These are phyloP conservation scores for Alethe castanea DNA, from an alignment of 2,113 vertebrate species.

Conservation along the genomic window DNA sequence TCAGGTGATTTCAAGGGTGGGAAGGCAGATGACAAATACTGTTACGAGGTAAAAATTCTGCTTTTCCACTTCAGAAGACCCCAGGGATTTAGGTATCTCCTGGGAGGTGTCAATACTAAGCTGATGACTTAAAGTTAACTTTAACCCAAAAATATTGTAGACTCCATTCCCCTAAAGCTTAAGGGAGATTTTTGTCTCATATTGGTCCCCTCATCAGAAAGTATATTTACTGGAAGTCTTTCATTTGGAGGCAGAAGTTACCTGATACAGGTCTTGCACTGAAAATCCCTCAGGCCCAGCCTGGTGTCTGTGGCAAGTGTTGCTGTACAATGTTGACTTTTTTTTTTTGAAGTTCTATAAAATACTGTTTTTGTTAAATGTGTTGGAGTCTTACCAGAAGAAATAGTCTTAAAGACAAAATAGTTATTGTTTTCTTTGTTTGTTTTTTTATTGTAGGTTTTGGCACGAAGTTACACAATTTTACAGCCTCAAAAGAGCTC, in stretches of 20 bases:
- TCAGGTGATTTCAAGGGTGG: not conserved
- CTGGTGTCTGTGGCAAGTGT: not conserved
- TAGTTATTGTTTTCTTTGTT: not conserved
- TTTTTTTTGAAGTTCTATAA: not conserved
- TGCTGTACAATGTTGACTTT: not conserved
- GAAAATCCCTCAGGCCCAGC: not conserved
- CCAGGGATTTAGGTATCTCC: not conserved
- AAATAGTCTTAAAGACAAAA: not conserved
- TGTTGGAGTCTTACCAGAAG: not conserved
- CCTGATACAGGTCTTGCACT: not conserved
- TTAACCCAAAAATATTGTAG: not conserved
- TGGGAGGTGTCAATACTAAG: not conserved
- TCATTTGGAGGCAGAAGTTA: not conserved
- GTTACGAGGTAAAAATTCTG: not conserved
- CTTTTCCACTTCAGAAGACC: not conserved
- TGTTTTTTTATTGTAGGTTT: not conserved
- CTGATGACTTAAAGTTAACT: not conserved
- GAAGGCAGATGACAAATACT: not conserved
- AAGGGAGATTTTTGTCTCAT: not conserved
- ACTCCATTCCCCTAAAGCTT: not conserved
- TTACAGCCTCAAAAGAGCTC: not conserved
- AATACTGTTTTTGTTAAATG: not conserved
- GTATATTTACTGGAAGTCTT: not conserved
- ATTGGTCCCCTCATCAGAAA: not conserved
- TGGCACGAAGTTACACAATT: not conserved